These are phyloP conservation scores for Crambe crambe DNA, from an alignment of 37 sponge, comb jelly and placozoan genomes.

Conservation along the genomic window DNA sequence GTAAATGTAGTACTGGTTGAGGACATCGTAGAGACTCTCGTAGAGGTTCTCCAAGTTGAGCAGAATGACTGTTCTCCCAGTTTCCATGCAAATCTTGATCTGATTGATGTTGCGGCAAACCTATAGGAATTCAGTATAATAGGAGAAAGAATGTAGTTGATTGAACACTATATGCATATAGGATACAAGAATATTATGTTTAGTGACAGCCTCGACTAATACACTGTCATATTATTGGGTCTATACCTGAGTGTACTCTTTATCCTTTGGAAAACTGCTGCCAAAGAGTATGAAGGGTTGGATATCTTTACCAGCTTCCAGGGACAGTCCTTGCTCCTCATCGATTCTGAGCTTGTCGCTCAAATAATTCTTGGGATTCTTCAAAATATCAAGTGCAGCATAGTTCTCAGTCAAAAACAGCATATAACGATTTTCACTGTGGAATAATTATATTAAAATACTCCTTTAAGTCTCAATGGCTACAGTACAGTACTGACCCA, in stretches of 20 bases:
- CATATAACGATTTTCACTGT: conserved; percentile 89
- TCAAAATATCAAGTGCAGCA: conserved; percentile 85
- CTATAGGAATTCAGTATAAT: too few species aligned
- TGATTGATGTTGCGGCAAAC: too few species aligned
- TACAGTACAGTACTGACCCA: conserved; percentile 67
- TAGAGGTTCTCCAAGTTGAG: too few species aligned
- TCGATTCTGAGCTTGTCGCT: conserved; percentile 3
- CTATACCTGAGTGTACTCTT: conserved; percentile 89
- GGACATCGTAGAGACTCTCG: too few species aligned
- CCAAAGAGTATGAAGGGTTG: conserved; percentile 85
- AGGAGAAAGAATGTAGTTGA: too few species aligned
- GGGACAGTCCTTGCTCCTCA: not conserved
- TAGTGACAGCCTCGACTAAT: not conserved
- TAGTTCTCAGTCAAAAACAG: conserved; percentile 91
- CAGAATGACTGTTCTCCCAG: too few species aligned
- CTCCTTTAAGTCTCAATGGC: not conserved
- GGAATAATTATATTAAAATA: not conserved
- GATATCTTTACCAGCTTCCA: not conserved
- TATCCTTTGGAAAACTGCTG: conserved; percentile 92
- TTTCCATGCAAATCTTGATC: too few species aligned
- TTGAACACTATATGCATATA: too few species aligned
- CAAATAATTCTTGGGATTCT: conserved; percentile 48
- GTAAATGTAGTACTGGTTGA: too few species aligned
- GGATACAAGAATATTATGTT: too few species aligned
- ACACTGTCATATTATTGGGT: not conserved